Conservation (phyloP, 2,888 invertebrate species). For the Leptura quadrifasciata region DNA sequence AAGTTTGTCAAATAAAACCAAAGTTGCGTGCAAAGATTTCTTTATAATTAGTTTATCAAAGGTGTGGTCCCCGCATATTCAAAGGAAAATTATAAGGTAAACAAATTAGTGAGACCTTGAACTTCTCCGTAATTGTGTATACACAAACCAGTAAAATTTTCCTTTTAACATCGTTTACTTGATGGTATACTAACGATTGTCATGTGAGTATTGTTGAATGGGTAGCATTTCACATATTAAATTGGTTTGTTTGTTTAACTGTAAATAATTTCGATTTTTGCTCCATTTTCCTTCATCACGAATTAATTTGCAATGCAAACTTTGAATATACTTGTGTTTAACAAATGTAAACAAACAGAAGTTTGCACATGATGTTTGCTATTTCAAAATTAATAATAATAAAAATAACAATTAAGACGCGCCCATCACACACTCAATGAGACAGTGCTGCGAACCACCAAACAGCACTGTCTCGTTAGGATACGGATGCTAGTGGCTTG, state of each 20-base stretch:
- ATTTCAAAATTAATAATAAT: no score
- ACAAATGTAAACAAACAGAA: neutral
- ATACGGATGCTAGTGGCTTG: no score
- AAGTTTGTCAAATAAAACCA: neutral
- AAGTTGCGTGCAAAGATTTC: neutral
- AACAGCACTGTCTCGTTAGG: no score
- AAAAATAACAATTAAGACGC: no score
- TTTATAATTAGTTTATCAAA: neutral
- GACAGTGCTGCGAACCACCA: no score
- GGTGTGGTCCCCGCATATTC: conserved; percentile 15
- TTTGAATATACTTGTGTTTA: neutral
- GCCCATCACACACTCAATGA: no score
- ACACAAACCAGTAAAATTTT: conserved; percentile 11
- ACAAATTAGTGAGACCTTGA: conserved; percentile 30
- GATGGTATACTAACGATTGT: neutral
- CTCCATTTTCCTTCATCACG: neutral
- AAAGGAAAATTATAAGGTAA: conserved; percentile 10
- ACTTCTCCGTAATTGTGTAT: conserved; percentile 20
- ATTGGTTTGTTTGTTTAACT: neutral
- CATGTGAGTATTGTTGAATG: neutral
- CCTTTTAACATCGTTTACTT: conserved; percentile 18
- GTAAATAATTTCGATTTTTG: neutral
- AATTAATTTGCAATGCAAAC: neutral
- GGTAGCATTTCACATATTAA: neutral
- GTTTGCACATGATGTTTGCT: neutral